Evolutionary conservation across 2,113 vertebrate genomes (phyloP).

Genomic region (human (Homo sapiens)): GRCh38 chr17:56333501-56334000

Average conservation of each 20-base stretch:
- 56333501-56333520: conserved; percentile 5
- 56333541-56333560: background rate
- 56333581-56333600: background rate
- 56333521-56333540: background rate
- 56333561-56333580: background rate
- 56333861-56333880: background rate
- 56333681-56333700: background rate
- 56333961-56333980: background rate
- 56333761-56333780: background rate
- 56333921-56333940: background rate
- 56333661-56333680: background rate
- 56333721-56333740: background rate
- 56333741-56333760: background rate
- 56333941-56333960: background rate
- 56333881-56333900: background rate
- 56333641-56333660: background rate
- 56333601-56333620: background rate
- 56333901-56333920: background rate
- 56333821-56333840: background rate
- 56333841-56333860: background rate
- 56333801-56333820: background rate
- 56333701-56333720: background rate
- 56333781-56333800: background rate
- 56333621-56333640: background rate
- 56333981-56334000: background rate